Evolutionary conservation across 2,888 invertebrate genomes (phyloP), one percentile per base, ranked within the genome.

Genomic region (Drosophila robusta): DNA sequence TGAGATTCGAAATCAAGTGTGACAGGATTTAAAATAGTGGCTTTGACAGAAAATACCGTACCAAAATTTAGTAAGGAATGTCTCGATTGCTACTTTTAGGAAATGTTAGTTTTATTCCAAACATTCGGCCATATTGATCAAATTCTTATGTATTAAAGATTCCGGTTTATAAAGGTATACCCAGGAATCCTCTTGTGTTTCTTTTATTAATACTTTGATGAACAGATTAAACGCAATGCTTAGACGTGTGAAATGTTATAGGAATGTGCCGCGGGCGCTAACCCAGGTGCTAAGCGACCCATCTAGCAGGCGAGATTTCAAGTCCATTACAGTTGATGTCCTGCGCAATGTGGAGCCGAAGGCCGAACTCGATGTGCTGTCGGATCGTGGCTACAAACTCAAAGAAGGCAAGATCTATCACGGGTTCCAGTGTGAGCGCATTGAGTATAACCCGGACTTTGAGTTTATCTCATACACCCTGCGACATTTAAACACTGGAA

Each of bases 401-500:
- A 75, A 70, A 11, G 89, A 90, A 6, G 92, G 92, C 1, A 80
- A 87, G 32, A 67, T 81, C 1, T 90, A 95, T 26, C 94, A 96
- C 76, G 96, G 96, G 0, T 97, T 97, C 84, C 85, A 94, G 12
- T 95, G 97, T 42, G 93, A 94, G 47, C 93, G 95, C 61, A 93
- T 95, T 0, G 94, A 95, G 77, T 93, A 94, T 41, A 94, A 98
- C 24, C 94, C 96, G 9, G 98, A 98, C 83, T 95, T 98, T 86
- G 95, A 96, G 72, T 94, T 98, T 83, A 96, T 94, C 1, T 96
- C 97, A 0, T 94, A 97, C 45, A 93, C 94, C 42, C 93, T 98
- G 36, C 93, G 94, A 6, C 98, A 98, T 89, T 93, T 95, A 70
- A 94, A 94, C 79, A 97, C 97, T 0, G 96, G 96, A 75, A 96